phyloP scores from a whole-genome alignment of 1,140 invertebrate species.

The Bradynema listronoti region DNA sequence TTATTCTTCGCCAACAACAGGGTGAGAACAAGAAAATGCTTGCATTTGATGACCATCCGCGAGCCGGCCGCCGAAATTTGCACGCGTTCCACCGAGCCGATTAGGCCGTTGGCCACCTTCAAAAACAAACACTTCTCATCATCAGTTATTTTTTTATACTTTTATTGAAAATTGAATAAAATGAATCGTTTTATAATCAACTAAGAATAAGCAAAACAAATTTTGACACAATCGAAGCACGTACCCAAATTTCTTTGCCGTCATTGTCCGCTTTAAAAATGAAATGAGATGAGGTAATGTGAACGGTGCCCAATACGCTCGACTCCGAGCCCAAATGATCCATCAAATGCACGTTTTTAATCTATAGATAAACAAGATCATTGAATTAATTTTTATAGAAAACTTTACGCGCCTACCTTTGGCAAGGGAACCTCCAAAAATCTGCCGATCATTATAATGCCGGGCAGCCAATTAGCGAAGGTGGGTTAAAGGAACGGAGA shows the following conservation, averaged over 20 bases:
- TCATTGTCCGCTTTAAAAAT: conserved; percentile 52
- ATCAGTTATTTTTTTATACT: conserved; percentile 19
- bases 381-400: too few species aligned
- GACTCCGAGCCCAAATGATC: conserved; percentile 48
- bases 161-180: conserved; percentile 16
- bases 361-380: too few species aligned
- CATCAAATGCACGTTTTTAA: conserved; percentile 53
- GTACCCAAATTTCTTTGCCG: conserved; percentile 54
- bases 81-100: conserved; percentile 79
- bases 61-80: conserved; percentile 82
- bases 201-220: neutral
- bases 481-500: too few species aligned
- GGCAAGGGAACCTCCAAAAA: too few species aligned
- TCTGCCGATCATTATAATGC: too few species aligned
- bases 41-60: conserved; percentile 83
- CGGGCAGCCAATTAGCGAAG: too few species aligned
- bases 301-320: conserved; percentile 47
- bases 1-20: conserved; percentile 89
- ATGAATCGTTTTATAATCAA: neutral
- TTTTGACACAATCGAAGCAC: conserved; percentile 11
- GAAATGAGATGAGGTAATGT: conserved; percentile 50
- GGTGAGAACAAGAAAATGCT: conserved; percentile 87
- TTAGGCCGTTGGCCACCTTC: conserved; percentile 86
- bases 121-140: neutral
- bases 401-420: too few species aligned